Conservation (phyloP, 2,797 vertebrate species). For the Oreortyx pictus region DNA sequence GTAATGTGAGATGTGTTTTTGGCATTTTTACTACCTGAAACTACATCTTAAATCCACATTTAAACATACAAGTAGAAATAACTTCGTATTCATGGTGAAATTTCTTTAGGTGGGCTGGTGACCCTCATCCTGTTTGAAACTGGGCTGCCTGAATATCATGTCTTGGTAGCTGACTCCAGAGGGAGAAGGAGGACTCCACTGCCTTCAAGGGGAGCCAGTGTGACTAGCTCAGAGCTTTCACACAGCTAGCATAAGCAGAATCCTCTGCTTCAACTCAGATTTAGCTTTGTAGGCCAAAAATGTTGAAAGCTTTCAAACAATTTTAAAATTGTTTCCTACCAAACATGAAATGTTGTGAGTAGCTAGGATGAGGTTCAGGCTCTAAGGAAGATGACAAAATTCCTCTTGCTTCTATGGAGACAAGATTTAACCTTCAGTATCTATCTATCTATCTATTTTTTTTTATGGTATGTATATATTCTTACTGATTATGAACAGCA, state of each 20-base stretch:
- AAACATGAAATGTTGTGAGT: conserved; percentile 28
- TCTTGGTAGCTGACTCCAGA: background rate
- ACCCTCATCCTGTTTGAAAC: background rate
- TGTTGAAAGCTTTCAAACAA: background rate
- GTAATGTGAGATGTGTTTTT: background rate
- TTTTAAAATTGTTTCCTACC: conserved; percentile 45
- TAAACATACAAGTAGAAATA: background rate
- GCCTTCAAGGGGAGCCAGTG: background rate
- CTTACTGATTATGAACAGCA: background rate
- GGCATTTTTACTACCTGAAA: background rate
- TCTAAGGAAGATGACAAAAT: conserved; percentile 20
- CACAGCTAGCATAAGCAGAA: background rate
- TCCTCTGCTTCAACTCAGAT: background rate
- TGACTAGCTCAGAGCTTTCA: background rate
- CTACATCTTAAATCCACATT: background rate
- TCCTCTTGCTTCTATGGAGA: background rate
- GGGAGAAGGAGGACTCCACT: background rate
- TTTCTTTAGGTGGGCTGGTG: background rate
- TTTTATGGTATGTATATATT: background rate
- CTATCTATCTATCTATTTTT: background rate
- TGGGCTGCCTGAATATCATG: background rate
- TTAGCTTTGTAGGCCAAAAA: background rate
- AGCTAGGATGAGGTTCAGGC: conserved; percentile 47
- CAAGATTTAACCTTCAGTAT: conserved; percentile 16
- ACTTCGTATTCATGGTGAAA: background rate